Conservation (phyloP, 2,113 vertebrate species). For the Alces alces region DNA sequence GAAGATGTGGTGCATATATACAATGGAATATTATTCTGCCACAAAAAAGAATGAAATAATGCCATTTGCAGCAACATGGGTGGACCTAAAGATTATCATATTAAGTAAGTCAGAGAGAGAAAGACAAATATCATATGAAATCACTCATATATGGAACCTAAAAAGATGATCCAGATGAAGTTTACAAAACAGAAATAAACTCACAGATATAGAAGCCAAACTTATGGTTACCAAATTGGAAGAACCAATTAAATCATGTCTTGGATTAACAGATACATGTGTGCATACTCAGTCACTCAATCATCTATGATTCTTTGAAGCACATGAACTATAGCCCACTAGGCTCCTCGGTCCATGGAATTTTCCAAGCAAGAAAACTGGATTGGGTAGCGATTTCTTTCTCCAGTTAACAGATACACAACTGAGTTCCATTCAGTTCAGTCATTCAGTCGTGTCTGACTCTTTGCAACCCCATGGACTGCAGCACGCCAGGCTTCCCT, state of each 20-base stretch:
- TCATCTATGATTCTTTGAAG: background rate
- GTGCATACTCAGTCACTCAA: background rate
- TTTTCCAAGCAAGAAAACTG: background rate
- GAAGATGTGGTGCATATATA: background rate
- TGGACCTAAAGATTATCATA: background rate
- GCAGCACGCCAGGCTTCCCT: background rate
- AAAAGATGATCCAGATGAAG: background rate
- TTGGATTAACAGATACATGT: background rate
- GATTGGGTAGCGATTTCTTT: background rate
- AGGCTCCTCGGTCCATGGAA: background rate
- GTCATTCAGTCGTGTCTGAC: fast-evolving
- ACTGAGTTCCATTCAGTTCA: background rate
- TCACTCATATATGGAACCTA: background rate
- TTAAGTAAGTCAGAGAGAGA: background rate
- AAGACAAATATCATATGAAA: background rate
- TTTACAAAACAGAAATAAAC: background rate
- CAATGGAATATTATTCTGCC: background rate
- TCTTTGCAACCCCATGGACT: background rate
- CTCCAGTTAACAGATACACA: background rate
- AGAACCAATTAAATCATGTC: background rate
- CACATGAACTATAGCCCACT: background rate
- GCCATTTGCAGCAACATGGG: background rate
- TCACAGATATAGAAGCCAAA: background rate
- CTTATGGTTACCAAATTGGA: background rate
- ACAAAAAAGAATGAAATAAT: background rate